Evolutionary conservation across 2,888 invertebrate species (phyloP), one percentile per base, ranked within the genome.

Genomic region (Prosapia bicincta): DNA sequence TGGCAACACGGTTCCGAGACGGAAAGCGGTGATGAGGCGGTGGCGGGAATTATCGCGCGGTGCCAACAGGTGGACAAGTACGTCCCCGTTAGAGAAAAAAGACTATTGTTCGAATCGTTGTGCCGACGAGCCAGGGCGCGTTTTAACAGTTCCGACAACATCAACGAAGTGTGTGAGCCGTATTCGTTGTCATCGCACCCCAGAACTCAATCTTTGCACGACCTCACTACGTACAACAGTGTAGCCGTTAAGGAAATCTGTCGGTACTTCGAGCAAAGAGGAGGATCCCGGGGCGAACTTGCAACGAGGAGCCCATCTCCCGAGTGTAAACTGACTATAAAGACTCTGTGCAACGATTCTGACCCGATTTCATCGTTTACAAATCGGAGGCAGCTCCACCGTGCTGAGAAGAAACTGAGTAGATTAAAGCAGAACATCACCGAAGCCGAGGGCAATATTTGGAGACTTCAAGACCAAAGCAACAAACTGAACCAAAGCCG

Each of bases 51-150:
- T 80, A 9, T 80, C 25, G 78, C 79, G n/a, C 74, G 78, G 30
- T 80, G 80, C 66, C 80, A 79, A 84, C 81, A 85, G 84, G 76
- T 84, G 83, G 77, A 83, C 84, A 1, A 81, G 84, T 73, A 38
- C 77, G 90, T 92, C 32, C 91, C 92, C 0, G 92, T 92, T 65
- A 88, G 89, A 80, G 92, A 92, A 81, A 90, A 92, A 80, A 86
- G 91, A 26, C 90, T 91, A 15, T 84, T 92, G 24, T 92, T 92
- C 82, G 92, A 92, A 82, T 91, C 91, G 1, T 83, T 92, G 75
- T 91, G 91, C 69, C 86, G 89, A 78, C 83, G 84, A 81, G 7
- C 84, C 85, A 0, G 82, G 82, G 67, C 73, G 3, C 30, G 69
- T 7, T 72, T 72, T 26, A 72, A 72, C 25, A 76, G 76, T 38